phyloP scores from a whole-genome alignment of 2,888 invertebrate genomes.

The Adineta ricciae region DNA sequence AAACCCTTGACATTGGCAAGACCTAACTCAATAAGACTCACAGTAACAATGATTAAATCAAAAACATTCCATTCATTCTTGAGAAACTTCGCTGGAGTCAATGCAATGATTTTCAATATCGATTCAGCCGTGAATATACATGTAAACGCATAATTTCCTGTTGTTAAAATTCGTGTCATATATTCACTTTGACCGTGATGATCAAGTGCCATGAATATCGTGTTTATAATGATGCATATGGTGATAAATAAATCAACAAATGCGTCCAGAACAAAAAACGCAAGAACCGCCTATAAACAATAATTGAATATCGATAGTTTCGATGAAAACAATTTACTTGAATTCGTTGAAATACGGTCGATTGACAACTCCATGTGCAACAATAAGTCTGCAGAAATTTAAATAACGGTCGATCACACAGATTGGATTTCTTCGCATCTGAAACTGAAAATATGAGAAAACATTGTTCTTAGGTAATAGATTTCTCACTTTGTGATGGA shows the following conservation, averaged over 20 bases:
- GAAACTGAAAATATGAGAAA: too few relatives aligned
- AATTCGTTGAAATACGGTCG: not conserved
- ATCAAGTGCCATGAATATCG: conserved; percentile 90
- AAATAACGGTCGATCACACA: not conserved
- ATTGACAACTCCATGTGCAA: conserved; percentile 21
- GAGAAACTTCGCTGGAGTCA: conserved; percentile 98
- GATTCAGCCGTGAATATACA: conserved; percentile 63
- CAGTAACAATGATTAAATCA: conserved; percentile 97
- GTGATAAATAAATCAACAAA: conserved; percentile 95
- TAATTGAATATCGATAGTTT: not conserved
- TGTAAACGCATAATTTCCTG: conserved; percentile 93
- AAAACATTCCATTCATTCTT: conserved; percentile 99
- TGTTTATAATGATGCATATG: conserved; percentile 89
- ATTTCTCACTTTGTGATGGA: too few relatives aligned
- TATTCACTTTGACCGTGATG: conserved; percentile 83
- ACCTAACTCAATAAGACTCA: conserved; percentile 83
- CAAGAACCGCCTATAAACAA: not conserved
- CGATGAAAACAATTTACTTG: not conserved
- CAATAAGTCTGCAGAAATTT: not conserved
- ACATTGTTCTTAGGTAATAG: too few relatives aligned
- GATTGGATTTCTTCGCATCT: not conserved
- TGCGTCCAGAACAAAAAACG: conserved; percentile 68
- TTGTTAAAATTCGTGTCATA: conserved; percentile 72
- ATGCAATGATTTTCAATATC: conserved; percentile 95
- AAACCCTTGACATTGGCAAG: conserved; percentile 71